phyloP scores from a whole-genome alignment of 1,140 invertebrate genomes.

The Drosophila kohkoa region DNA sequence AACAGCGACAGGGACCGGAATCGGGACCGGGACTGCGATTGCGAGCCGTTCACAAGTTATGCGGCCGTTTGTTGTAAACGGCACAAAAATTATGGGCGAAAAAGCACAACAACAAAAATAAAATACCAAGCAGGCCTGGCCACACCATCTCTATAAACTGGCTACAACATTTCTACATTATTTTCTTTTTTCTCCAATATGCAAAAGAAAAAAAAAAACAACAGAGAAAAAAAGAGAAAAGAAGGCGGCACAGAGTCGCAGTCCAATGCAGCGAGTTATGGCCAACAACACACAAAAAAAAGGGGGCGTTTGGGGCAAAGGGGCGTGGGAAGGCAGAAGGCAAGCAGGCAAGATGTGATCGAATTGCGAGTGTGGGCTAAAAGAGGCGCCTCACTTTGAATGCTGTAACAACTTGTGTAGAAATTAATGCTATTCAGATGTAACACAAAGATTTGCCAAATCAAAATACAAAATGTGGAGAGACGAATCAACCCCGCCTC shows the following conservation, averaged over 20 bases:
- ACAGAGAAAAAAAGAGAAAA: slow-evolving; percentile 33
- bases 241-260: slow-evolving; percentile 30
- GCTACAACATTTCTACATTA: slow-evolving; percentile 75
- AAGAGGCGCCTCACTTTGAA: slow-evolving; percentile 29
- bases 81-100: slow-evolving; percentile 78
- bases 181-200: slow-evolving; percentile 25
- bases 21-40: slow-evolving; percentile 32
- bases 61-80: slow-evolving; percentile 78
- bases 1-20: not conserved
- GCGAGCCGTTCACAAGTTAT: slow-evolving; percentile 61
- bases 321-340: not conserved
- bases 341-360: slow-evolving; percentile 19
- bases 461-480: no score
- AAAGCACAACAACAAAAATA: slow-evolving; percentile 18
- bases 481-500: no score
- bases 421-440: slow-evolving; percentile 33
- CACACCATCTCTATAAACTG: slow-evolving; percentile 69
- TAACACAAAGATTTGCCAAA: slow-evolving; percentile 33
- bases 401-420: slow-evolving; percentile 13
- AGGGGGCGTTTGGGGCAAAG: not conserved
- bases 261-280: slow-evolving; percentile 4
- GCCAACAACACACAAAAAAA: not conserved
- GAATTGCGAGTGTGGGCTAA: slow-evolving; percentile 25
- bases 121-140: slow-evolving; percentile 60
- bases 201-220: slow-evolving; percentile 27